Percentiles rank a stretch among this genome's conserved stretches.
phyloP scores from a whole-genome alignment of 2,888 invertebrate genomes.

The Morinoia aosen region DNA sequence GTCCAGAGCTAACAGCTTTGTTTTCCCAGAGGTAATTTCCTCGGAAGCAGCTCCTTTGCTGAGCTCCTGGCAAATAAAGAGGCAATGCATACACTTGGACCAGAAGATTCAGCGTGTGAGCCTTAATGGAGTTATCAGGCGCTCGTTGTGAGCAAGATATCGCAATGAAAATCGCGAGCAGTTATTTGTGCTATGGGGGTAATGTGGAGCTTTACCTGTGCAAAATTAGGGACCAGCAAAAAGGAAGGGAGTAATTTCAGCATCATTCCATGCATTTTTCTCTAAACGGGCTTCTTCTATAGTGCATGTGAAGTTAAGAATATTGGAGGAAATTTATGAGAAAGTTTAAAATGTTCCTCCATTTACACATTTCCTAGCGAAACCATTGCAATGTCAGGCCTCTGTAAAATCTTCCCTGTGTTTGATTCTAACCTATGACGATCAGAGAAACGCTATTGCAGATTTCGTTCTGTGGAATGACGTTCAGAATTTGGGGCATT shows the following conservation, averaged over 20 bases:
- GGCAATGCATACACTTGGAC: slow-evolving; percentile 25
- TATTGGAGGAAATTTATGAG: too few species aligned
- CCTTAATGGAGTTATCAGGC: slow-evolving; percentile 9
- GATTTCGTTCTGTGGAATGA: background rate
- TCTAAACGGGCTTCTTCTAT: too few species aligned
- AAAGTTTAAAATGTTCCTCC: too few species aligned
- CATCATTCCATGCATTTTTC: background rate
- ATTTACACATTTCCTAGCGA: too few species aligned
- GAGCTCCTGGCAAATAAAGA: background rate
- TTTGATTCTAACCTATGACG: too few species aligned
- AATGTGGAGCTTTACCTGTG: background rate
- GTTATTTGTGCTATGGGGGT: background rate
- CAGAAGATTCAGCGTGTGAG: background rate
- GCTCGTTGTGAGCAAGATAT: background rate
- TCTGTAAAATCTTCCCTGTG: too few species aligned
- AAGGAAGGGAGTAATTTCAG: background rate
- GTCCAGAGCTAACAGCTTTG: slow-evolving; percentile 23
- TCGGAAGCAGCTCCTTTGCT: slow-evolving; percentile 24
- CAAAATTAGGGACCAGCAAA: background rate
- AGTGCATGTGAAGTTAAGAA: too few species aligned
- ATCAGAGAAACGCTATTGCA: background rate
- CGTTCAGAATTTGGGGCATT: background rate
- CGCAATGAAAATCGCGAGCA: background rate
- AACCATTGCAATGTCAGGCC: too few species aligned
- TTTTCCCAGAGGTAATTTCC: slow-evolving; percentile 43